These are phyloP conservation scores for Condylura cristata DNA, from an alignment of 2,113 vertebrate species.

Conservation along the genomic window DNA sequence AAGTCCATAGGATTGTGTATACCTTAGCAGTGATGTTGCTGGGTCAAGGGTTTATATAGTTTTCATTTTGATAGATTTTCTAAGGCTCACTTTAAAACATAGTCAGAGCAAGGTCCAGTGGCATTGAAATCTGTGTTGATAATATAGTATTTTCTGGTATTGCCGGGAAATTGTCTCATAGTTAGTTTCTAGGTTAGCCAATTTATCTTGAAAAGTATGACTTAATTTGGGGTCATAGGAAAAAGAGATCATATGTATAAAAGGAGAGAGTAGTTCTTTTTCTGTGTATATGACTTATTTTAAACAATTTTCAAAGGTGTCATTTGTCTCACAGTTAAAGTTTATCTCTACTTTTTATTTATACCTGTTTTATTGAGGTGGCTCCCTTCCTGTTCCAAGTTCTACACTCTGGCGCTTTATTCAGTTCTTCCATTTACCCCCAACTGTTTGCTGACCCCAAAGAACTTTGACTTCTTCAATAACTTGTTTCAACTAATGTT, in stretches of 20 bases:
- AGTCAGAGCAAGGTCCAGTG: not conserved
- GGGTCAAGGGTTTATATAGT: not conserved
- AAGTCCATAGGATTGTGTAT: not conserved
- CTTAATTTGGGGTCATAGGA: not conserved
- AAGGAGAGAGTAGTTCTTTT: not conserved
- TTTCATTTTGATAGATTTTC: constrained; percentile 48
- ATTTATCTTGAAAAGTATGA: not conserved
- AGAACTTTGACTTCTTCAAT: not conserved
- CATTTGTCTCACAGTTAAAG: not conserved
- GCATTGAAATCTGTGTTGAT: not conserved
- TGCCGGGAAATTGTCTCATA: constrained; percentile 21
- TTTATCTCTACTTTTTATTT: constrained; percentile 23
- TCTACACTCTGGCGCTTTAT: not conserved
- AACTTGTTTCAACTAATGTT: not conserved
- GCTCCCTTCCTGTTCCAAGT: not conserved
- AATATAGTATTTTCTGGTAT: constrained; percentile 27
- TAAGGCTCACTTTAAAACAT: constrained; percentile 21
- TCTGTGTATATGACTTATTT: not conserved
- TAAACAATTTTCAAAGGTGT: not conserved
- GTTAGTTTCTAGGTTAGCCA: not conserved
- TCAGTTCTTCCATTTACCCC: not conserved
- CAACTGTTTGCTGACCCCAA: not conserved
- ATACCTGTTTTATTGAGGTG: not conserved
- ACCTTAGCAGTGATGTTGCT: not conserved
- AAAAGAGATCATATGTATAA: not conserved